Conservation (phyloP, 92 coral and sea anemone genomes). For the Pocillopora grandis region DNA sequence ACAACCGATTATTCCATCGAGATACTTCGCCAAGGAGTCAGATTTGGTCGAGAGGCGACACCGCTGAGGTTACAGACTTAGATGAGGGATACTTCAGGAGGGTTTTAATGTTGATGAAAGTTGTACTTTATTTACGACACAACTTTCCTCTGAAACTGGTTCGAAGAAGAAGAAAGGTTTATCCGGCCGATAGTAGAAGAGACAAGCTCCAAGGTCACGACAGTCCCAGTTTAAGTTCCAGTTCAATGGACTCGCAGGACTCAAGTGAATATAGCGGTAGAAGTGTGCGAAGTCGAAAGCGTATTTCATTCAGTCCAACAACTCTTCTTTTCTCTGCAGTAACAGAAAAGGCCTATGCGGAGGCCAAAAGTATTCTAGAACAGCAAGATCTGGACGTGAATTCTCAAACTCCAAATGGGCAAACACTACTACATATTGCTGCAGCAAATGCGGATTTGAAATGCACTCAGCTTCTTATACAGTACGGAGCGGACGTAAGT, state of each 20-base stretch:
- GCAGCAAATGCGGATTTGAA: slow-evolving; percentile 85
- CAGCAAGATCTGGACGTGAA: slow-evolving; percentile 67
- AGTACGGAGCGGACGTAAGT: slow-evolving; percentile 71
- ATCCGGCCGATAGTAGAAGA: slow-evolving; percentile 4
- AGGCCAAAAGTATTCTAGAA: slow-evolving; percentile 70
- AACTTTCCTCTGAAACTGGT: slow-evolving; percentile 37
- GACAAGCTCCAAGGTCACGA: slow-evolving; percentile 15
- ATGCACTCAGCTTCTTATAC: slow-evolving; percentile 68
- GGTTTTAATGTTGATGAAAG: slow-evolving; percentile 87
- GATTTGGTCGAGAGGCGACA: slow-evolving; percentile 39
- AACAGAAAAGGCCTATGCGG: slow-evolving; percentile 74
- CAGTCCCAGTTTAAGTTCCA: slow-evolving; percentile 39
- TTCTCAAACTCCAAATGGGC: slow-evolving; percentile 81
- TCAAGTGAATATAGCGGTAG: slow-evolving; percentile 23
- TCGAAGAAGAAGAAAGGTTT: slow-evolving; percentile 28
- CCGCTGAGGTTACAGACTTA: slow-evolving; percentile 55
- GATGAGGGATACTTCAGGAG: slow-evolving; percentile 77
- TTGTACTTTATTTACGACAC: slow-evolving; percentile 71
- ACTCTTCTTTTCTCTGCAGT: slow-evolving; percentile 73
- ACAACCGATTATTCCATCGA: slow-evolving; percentile 66
- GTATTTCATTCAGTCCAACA: slow-evolving; percentile 77
- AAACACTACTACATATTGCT: slow-evolving; percentile 80
- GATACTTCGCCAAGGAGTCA: slow-evolving; percentile 40
- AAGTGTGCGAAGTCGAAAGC: slow-evolving; percentile 57
- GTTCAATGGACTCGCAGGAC: slow-evolving; percentile 42